Evolutionary conservation across 1,140 invertebrate genomes (phyloP), one percentile per base, ranked within the genome.

Genomic region (Vollenhovia emeryi): DNA sequence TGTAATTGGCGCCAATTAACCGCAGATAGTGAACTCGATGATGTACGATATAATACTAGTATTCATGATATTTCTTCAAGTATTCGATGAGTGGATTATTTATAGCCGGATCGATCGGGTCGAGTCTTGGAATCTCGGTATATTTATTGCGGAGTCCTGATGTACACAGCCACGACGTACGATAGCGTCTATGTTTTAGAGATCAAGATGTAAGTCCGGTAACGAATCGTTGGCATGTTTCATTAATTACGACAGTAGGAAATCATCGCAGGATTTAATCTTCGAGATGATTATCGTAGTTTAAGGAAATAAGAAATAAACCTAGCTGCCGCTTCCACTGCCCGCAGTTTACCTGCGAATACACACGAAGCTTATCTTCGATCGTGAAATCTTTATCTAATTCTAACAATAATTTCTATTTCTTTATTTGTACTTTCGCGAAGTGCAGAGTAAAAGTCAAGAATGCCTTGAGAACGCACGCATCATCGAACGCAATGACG

Each of bases 81-180:
- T 11, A 79, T 68, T 79, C 76, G 75, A 68, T 9, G 62, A 79
- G 15, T 68, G 15, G 76, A 79, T 79, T 79, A 79, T 79, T 79
- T 68, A 79, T 43, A 79, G 76, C 15, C 48, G 60, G 48, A 27
- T 36, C 62, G 76, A 68, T 79, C 43, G 43, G 45, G 30, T 40
- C 33, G 76, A 52, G 62, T 43, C 48, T 79, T 52, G 76, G 48
- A 79, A 79, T 79, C 76, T 62, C 48, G 62, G 60, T 33, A 79
- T 79, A 79, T 79, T 79, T 79, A 79, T 79, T 79, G 21, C 76
- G 60, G 15, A 55, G 62, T 68, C 52, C 4, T 48, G 33, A 40
- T 68, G 62, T 55, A 76, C 18, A 18, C n/a, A n/a, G n/a, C n/a
- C n/a, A n/a, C n/a, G n/a, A n/a, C n/a, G n/a, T 68, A 43, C 15